phyloP scores from a whole-genome alignment of 35 echinoderm and acorn worm species.

The Lytechinus variegatus region DNA sequence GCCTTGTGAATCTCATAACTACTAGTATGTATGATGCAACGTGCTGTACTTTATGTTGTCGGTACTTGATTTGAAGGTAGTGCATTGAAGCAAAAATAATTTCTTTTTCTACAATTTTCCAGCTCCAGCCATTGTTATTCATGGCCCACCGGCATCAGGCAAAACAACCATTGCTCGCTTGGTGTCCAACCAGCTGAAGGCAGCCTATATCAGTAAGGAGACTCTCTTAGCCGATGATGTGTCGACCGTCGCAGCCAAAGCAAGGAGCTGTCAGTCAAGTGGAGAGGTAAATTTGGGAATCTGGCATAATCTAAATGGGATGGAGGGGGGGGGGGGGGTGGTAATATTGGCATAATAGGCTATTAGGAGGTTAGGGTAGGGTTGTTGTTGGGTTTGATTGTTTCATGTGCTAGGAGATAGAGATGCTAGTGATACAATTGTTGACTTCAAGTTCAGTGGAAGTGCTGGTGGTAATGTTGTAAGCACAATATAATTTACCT shows the following conservation, averaged over 20 bases:
- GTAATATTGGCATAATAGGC: too few relatives aligned
- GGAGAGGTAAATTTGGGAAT: conserved; percentile 67
- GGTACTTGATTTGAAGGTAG: background rate
- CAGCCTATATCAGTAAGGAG: conserved; percentile 92
- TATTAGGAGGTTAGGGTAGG: too few relatives aligned
- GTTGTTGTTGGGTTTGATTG: too few relatives aligned
- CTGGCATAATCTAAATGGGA: too few relatives aligned
- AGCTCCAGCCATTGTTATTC: conserved; percentile 86
- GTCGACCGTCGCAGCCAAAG: conserved; percentile 80
- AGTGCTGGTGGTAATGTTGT: too few relatives aligned
- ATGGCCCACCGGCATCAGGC: conserved; percentile 92
- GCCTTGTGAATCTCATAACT: too few relatives aligned
- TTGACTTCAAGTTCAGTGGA: too few relatives aligned
- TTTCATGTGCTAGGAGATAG: too few relatives aligned
- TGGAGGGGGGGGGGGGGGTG: too few relatives aligned
- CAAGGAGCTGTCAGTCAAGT: conserved; percentile 69
- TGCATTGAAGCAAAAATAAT: background rate
- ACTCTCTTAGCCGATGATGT: conserved; percentile 91
- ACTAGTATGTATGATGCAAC: too few relatives aligned
- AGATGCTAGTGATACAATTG: too few relatives aligned
- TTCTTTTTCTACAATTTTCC: background rate
- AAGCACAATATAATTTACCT: too few relatives aligned
- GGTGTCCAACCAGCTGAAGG: conserved; percentile 80
- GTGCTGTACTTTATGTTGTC: background rate
- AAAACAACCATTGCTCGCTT: conserved; percentile 95